Conservation (phyloP, 2,888 invertebrate genomes). For the Amphipoea oculea region DNA sequence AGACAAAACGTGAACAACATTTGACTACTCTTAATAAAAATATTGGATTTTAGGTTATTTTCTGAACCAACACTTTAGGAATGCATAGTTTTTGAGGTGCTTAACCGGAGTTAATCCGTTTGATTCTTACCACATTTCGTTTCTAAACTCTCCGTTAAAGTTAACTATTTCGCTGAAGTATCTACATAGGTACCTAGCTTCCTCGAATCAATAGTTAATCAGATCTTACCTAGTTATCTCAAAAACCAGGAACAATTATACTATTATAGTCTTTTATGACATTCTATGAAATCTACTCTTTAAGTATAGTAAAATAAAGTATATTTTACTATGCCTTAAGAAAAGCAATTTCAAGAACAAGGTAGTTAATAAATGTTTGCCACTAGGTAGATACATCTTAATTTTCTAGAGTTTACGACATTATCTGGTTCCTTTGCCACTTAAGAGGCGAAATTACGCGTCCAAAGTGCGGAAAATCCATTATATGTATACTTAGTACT, state of each 20-base stretch:
- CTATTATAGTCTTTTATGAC: not conserved
- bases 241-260: not conserved
- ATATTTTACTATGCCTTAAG: not conserved
- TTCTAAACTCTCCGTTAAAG: not conserved
- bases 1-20: too few species aligned
- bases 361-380: not conserved
- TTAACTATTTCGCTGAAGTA: not conserved
- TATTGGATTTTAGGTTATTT: not conserved
- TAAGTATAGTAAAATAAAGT: not conserved
- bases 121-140: not conserved
- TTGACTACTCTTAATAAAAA: too few species aligned
- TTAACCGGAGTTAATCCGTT: not conserved
- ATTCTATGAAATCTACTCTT: not conserved
- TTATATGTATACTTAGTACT: not conserved
- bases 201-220: not conserved
- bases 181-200: too few species aligned
- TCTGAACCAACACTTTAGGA: not conserved
- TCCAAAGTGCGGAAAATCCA: not conserved
- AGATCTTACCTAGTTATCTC: not conserved
- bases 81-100: not conserved
- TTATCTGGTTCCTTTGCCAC: not conserved
- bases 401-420: not conserved
- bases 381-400: not conserved
- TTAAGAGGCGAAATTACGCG: not conserved
- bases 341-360: not conserved